Evolutionary conservation across 2,888 invertebrate genomes (phyloP), one percentile per base, ranked within the genome.

Genomic region (Macrophya annulata): DNA sequence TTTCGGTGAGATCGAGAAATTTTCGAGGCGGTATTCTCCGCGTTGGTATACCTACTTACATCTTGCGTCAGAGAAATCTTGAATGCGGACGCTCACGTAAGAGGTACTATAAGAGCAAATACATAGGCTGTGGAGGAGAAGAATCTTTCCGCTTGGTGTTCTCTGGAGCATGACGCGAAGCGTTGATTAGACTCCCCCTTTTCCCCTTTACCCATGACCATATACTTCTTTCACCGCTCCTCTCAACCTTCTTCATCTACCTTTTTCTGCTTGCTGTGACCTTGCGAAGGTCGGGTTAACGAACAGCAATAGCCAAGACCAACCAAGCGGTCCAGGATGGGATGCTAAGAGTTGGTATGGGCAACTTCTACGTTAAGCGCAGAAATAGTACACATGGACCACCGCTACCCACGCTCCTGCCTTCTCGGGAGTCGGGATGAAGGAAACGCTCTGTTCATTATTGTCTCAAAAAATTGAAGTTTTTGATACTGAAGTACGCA

Each of bases 211-310:
- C 86, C 86, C 43, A 55, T 51, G n/a, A 51, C 77, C 55, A 55
- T 55, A 21, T 55, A 77, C 51, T 31, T 88, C 87, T 85, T 55
- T 86, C 87, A 84, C 87, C 87, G 88, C 88, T 87, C 87, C 88
- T 86, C 87, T 65, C 85, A 81, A 85, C 86, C 87, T 86, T 86
- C 84, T 87, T 84, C 85, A 76, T 48, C 51, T 48, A 59, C 77
- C 74, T 86, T 87, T 87, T 86, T 86, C 84, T 87, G 86, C 88
- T 87, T 88, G 84, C 84, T 84, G 91, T 93, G 93, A 92, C 93
- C 93, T 93, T 93, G 93, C 91, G 91, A 93, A 93, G 93, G 93
- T 92, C 93, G 92, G 93, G 93, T 93, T 92, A 93, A 93, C 91
- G 93, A 92, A 93, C 93, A 92, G 89, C 55, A 17, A 55, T 0